Evolutionary conservation across 2,888 invertebrate genomes (phyloP).

Genomic region (Euzetes globulus): DNA sequence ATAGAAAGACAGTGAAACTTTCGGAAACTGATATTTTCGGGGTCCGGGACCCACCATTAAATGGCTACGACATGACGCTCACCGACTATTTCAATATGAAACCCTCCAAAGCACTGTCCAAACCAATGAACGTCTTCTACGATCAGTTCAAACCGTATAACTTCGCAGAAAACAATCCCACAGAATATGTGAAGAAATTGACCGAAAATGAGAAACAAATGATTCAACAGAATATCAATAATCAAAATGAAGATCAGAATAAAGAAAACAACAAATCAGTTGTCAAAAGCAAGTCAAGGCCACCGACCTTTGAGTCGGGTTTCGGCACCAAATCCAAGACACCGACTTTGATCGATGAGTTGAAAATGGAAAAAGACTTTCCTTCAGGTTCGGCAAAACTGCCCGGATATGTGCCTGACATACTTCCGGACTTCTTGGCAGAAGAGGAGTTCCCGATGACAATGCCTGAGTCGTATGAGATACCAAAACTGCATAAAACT

Average conservation of each 20-base stretch:
- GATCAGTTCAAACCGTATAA: slow-evolving; percentile 11
- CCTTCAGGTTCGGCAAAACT: background rate
- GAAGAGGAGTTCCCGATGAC: background rate
- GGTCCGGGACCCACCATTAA: too few relatives aligned
- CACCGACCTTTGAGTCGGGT: too few relatives aligned
- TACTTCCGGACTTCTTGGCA: background rate
- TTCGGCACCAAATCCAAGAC: background rate
- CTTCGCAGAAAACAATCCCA: background rate
- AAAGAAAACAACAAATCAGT: background rate
- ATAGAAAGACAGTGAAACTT: background rate
- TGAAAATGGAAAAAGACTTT: background rate
- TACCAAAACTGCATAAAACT: background rate
- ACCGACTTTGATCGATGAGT: background rate
- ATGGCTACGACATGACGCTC: background rate
- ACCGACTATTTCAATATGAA: background rate
- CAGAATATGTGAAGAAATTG: background rate
- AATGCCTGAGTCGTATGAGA: background rate
- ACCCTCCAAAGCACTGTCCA: background rate
- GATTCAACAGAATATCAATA: background rate
- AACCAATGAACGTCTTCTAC: background rate
- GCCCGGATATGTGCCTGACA: slow-evolving; percentile 1
- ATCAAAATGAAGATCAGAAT: background rate
- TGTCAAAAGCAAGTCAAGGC: background rate
- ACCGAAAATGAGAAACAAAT: background rate
- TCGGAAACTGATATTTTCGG: too few relatives aligned